These are phyloP conservation scores for Hydrolagus affinis DNA, from an alignment of 2,113 vertebrate species.

Conservation along the genomic window DNA sequence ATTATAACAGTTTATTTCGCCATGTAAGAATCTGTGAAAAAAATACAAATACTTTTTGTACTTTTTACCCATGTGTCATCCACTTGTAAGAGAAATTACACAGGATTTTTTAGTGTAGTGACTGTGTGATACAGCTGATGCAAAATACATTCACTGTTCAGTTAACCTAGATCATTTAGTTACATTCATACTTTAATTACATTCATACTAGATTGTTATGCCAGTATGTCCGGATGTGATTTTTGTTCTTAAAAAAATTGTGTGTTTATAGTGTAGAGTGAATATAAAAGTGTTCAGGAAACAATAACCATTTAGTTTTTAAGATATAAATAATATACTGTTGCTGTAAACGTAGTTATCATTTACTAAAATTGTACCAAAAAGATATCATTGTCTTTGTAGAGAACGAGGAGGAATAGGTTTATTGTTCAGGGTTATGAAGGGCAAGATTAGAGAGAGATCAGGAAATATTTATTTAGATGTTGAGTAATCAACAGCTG, in stretches of 20 bases:
- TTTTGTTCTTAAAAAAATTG: background rate
- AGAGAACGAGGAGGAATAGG: too few species aligned
- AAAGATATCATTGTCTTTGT: too few species aligned
- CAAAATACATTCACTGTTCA: constrained; percentile 1
- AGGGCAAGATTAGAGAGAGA: too few species aligned
- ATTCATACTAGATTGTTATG: background rate
- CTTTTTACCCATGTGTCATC: background rate
- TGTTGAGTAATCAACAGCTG: too few species aligned
- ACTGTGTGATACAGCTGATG: background rate
- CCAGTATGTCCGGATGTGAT: background rate
- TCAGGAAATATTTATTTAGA: too few species aligned
- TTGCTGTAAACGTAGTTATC: background rate
- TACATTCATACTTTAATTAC: background rate
- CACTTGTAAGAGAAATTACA: constrained; percentile 1
- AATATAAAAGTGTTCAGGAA: background rate
- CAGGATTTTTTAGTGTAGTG: background rate
- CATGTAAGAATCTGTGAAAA: too few species aligned
- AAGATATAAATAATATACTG: background rate
- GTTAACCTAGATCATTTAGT: background rate
- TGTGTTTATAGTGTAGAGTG: background rate
- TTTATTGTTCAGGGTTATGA: too few species aligned
- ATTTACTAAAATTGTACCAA: background rate
- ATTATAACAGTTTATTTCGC: too few species aligned
- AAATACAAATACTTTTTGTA: background rate
- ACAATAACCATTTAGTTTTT: background rate